Conservation (phyloP, 2,888 invertebrate genomes). For the Parapristionchus giblindavisi region DNA sequence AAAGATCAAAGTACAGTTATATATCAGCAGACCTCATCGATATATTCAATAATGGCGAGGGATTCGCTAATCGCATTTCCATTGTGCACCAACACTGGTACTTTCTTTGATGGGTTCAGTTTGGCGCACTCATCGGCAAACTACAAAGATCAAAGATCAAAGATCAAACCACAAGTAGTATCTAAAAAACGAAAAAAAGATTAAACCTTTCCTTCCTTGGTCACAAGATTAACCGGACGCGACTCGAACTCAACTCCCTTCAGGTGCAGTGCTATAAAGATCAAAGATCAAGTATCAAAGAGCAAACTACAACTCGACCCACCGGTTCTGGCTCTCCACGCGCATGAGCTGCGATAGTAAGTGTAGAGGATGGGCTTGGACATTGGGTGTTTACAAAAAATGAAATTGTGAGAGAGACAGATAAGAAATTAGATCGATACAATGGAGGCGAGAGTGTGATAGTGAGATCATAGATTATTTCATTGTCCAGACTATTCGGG, state of each 20-base stretch:
- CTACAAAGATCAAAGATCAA: background rate
- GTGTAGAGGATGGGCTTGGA: constrained; percentile 77
- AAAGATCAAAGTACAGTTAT: too few species aligned
- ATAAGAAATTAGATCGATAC: too few species aligned
- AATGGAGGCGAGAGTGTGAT: too few species aligned
- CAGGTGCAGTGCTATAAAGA: constrained; percentile 81
- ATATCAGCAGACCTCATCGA: constrained; percentile 89
- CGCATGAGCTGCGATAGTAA: constrained; percentile 92
- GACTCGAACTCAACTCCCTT: constrained; percentile 92
- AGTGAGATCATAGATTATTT: too few species aligned
- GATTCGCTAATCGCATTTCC: constrained; percentile 76
- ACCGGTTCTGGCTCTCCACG: constrained; percentile 90
- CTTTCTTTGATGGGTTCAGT: constrained; percentile 88
- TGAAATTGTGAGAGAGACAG: too few species aligned
- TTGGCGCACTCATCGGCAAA: constrained; percentile 27
- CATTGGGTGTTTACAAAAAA: too few species aligned
- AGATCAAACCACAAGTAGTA: too few species aligned
- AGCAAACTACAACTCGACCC: constrained; percentile 58
- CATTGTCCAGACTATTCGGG: too few species aligned
- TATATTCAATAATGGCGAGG: constrained; percentile 86
- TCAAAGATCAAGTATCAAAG: background rate
- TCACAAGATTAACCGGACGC: constrained; percentile 71
- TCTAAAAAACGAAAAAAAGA: background rate
- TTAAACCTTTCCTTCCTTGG: constrained; percentile 64
- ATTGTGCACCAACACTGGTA: constrained; percentile 82